A percentile compares a stretch with the other conserved stretches of the same genome.
These are phyloP conservation scores for Chloroceryle amazona DNA, from an alignment of 2,797 vertebrate genomes.

Conservation along the genomic window DNA sequence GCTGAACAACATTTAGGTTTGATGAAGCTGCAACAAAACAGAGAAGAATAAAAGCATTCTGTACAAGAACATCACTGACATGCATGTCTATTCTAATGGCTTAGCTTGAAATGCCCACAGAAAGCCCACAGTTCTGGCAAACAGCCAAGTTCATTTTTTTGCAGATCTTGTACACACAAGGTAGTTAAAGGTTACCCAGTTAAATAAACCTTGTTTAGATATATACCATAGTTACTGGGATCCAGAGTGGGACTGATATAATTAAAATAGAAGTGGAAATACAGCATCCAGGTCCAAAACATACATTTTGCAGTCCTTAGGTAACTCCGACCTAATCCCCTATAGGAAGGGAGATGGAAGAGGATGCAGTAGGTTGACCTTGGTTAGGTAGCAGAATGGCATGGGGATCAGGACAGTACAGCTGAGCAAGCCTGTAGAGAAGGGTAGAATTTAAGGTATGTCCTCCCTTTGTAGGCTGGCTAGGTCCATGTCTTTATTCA, in stretches of 20 bases:
- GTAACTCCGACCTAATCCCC: not conserved
- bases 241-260: not conserved
- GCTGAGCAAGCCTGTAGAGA: too few species aligned
- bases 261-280: not conserved
- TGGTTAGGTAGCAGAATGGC: not conserved
- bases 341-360: not conserved
- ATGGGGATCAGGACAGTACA: too few species aligned
- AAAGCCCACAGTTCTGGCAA: not conserved
- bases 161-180: not conserved
- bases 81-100: too few species aligned
- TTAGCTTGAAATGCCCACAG: not conserved
- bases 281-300: not conserved
- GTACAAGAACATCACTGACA: too few species aligned
- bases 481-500: too few species aligned
- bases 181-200: not conserved
- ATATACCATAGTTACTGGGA: not conserved
- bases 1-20: too few species aligned
- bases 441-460: too few species aligned
- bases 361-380: not conserved
- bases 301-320: not conserved
- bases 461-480: too few species aligned
- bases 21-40: too few species aligned
- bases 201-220: not conserved
- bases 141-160: not conserved
- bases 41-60: too few species aligned